These are phyloP conservation scores for Neoscelio sp. DNA, from an alignment of 2,888 invertebrate genomes.

Conservation along the genomic window DNA sequence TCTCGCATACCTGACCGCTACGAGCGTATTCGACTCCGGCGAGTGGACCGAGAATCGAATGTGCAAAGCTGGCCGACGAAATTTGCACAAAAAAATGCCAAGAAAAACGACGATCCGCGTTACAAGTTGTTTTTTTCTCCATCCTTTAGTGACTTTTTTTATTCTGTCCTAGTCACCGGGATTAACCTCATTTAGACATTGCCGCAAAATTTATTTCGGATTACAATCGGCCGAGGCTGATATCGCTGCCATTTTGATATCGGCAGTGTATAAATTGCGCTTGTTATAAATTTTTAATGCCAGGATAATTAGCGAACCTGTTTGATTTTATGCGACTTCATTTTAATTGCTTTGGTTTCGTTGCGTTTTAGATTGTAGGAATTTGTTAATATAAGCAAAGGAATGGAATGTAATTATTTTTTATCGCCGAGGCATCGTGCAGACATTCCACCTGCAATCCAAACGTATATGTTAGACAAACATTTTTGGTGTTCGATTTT, in stretches of 20 bases:
- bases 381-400: constrained; percentile 22
- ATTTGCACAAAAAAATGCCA: constrained; percentile 42
- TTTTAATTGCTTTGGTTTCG: constrained; percentile 13
- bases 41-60: constrained; percentile 58
- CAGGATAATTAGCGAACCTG: constrained; percentile 8
- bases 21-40: constrained; percentile 73
- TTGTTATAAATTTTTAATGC: constrained; percentile 5
- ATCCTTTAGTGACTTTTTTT: too few species aligned
- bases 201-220: too few species aligned
- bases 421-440: constrained; percentile 4
- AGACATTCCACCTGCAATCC: not conserved
- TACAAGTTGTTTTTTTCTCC: constrained; percentile 12
- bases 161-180: not conserved
- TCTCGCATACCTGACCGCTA: constrained; percentile 81
- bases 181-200: constrained; percentile 3
- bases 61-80: constrained; percentile 47
- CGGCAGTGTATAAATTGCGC: too few species aligned
- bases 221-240: too few species aligned
- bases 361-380: not conserved
- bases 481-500: too few species aligned
- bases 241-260: too few species aligned
- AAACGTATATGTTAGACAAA: too few species aligned
- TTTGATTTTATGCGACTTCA: not conserved
- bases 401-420: constrained; percentile 21
- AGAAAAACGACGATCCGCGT: constrained; percentile 41